Evolutionary conservation across 1,140 invertebrate species (phyloP).

Genomic region (Zaprionus camerounensis): DNA sequence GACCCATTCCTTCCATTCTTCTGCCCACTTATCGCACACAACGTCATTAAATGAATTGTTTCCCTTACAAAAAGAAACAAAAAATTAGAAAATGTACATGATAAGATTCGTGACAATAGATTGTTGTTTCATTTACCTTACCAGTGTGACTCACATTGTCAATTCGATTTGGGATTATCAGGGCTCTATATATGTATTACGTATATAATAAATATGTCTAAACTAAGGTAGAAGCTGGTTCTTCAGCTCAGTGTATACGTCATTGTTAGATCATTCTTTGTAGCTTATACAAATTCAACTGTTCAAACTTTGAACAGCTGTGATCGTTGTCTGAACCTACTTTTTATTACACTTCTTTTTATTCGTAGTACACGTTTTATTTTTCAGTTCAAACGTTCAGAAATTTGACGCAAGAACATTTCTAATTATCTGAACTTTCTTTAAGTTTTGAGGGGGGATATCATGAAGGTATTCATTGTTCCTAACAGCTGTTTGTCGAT

Average conservation of each 20-base stretch:
- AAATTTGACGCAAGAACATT: background rate
- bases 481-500: background rate
- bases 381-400: background rate
- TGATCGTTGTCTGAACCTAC: conserved; percentile 13
- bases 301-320: conserved; percentile 64
- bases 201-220: background rate
- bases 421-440: background rate
- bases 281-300: conserved; percentile 56
- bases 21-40: conserved; percentile 45
- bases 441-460: background rate
- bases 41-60: conserved; percentile 52
- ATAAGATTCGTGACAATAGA: conserved; percentile 10
- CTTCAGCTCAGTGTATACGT: background rate
- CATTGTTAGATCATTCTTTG: conserved; percentile 34
- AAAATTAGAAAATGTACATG: background rate
- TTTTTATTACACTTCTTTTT: background rate
- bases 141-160: conserved; percentile 2
- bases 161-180: conserved; percentile 13
- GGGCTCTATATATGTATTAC: background rate
- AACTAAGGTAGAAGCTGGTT: background rate
- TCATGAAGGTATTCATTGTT: background rate
- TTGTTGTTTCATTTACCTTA: background rate
- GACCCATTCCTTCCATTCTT: background rate
- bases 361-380: background rate
- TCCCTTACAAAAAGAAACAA: conserved; percentile 9